Evolutionary conservation across 53 echinoderm and acorn worm species (phyloP), one percentile per base, ranked within the genome.

Genomic region (Stichopus horrens): DNA sequence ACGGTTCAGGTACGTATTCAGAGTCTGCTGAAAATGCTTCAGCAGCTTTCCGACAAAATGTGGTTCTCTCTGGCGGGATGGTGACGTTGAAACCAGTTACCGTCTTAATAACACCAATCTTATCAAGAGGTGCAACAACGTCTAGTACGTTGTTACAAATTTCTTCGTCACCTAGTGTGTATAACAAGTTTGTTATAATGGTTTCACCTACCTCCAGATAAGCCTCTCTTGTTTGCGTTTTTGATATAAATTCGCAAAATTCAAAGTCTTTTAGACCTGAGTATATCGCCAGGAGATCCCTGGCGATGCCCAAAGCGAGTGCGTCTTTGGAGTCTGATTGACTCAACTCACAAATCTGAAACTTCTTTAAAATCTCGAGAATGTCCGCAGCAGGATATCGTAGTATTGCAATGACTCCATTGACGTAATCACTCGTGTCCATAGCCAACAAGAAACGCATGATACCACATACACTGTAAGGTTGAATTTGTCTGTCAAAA

Each of bases 161-260:
- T 66, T 84, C 58, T 51, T 66, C 51, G 11, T 66, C 84, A 8
- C 2, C 21, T 9, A 21, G 5, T 16, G 58, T 51, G 6, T 5
- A 10, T 0, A 65, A 22, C 5, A 20, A 23, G 13, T 66, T 84
- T 13, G 0, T 7, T 7, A 84, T 2, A 60, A 84, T 84, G 59
- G 84, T 84, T 52, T 9, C 37, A 4, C 58, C 84, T 7, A 52
- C 8, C 7, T 51, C 23, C 59, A 84, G 51, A 16, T 84, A 84
- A 14, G 23, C 67, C 23, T 84, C 84, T 18, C 85, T 67, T 21
- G 85, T 85, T 51, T 85, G 85, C 52, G 21, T 9, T 65, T 85
- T 21, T 21, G 85, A 21, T 14, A 84, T 22, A 23, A 63, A 84
- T 21, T 84, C 84, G 65, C 84, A 84, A 51, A 84, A 66, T 4